A percentile compares a stretch with the other conserved stretches of the same genome.
Conservation (phyloP, 2,797 vertebrate genomes). For the Melanotaenia nigrans region DNA sequence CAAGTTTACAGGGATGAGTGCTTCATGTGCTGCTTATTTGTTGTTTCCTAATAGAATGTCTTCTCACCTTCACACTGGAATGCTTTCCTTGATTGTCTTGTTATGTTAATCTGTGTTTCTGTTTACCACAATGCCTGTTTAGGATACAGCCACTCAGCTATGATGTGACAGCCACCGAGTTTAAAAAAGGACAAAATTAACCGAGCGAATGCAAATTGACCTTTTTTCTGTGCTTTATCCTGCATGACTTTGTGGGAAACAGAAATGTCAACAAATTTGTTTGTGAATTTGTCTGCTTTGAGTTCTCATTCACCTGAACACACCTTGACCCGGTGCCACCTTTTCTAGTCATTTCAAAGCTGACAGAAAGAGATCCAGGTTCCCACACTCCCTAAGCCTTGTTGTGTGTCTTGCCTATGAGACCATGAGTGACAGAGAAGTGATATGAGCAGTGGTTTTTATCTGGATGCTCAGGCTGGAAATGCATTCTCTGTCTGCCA, state of each 20-base stretch:
- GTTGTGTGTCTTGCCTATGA: constrained; percentile 47
- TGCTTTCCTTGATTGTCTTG: constrained; percentile 76
- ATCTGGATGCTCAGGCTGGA: constrained; percentile 69
- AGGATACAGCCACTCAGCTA: constrained; percentile 55
- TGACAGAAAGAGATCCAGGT: constrained; percentile 26
- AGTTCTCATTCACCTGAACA: constrained; percentile 19
- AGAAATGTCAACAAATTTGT: constrained; percentile 58
- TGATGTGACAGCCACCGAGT: constrained; percentile 57
- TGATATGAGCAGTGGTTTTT: constrained; percentile 64
- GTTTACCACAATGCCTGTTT: constrained; percentile 71
- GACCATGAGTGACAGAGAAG: constrained; percentile 65
- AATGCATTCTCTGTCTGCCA: constrained; percentile 52
- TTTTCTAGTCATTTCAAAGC: constrained; percentile 3
- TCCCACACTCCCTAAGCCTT: constrained; percentile 14
- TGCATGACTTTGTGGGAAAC: constrained; percentile 24
- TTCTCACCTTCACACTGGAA: constrained; percentile 80
- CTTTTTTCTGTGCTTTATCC: constrained; percentile 53
- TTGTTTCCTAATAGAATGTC: constrained; percentile 76
- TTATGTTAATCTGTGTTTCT: constrained; percentile 79
- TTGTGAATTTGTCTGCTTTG: constrained; percentile 33
- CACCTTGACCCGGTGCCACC: constrained; percentile 34
- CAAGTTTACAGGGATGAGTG: constrained; percentile 70
- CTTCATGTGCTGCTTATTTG: constrained; percentile 72
- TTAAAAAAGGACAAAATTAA: constrained; percentile 67
- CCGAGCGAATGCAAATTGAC: constrained; percentile 64